phyloP scores from a whole-genome alignment of 2,797 vertebrate genomes.

The Scolopax rusticola region DNA sequence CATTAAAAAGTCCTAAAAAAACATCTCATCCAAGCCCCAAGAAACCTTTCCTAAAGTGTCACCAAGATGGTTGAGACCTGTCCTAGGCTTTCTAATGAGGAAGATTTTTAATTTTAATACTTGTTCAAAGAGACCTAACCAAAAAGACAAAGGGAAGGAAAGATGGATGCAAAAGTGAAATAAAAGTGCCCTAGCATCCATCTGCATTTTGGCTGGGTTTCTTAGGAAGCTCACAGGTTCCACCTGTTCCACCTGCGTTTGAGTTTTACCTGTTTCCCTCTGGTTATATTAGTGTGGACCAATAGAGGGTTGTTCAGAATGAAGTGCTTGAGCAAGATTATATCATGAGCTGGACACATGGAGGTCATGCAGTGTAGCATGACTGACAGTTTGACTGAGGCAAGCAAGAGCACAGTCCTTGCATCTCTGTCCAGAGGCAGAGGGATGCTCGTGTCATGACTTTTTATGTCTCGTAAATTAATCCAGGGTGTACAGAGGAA shows the following conservation, averaged over 20 bases:
- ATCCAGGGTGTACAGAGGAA: background rate
- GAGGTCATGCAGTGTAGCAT: background rate
- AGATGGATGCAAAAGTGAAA: background rate
- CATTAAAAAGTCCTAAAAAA: background rate
- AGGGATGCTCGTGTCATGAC: background rate
- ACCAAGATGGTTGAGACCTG: rapidly evolving
- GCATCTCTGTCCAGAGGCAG: background rate
- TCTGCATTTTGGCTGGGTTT: background rate
- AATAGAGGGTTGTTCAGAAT: background rate
- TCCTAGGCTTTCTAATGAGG: background rate
- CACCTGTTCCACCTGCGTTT: background rate
- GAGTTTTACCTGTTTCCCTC: background rate
- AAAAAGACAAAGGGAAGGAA: background rate
- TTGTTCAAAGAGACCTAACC: background rate
- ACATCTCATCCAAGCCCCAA: background rate
- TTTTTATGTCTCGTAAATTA: background rate
- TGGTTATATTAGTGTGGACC: background rate
- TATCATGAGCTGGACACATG: no score
- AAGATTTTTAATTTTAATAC: background rate
- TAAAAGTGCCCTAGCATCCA: background rate
- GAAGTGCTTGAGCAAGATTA: background rate
- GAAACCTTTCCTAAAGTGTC: background rate
- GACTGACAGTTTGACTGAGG: background rate
- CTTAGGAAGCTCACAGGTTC: background rate
- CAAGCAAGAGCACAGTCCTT: background rate